Conservation (phyloP, 2,113 vertebrate genomes). For the Capreolus pygargus region DNA sequence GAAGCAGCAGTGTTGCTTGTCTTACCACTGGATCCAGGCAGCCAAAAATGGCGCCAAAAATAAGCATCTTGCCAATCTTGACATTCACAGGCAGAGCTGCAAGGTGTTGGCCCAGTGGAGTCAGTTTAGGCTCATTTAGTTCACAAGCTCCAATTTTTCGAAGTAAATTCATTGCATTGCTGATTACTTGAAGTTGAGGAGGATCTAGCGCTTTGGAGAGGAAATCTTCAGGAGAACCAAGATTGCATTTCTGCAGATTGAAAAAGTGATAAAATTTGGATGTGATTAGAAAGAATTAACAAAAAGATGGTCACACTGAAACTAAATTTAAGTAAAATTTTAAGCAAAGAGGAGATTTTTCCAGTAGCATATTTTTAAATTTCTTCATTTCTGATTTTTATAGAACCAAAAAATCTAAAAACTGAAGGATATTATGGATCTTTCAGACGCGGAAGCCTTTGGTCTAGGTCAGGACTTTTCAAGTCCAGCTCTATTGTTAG, state of each 20-base stretch:
- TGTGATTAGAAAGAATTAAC: background rate
- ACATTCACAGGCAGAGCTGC: conserved; percentile 95
- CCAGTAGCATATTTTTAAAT: background rate
- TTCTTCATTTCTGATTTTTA: background rate
- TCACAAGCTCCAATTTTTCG: conserved; percentile 95
- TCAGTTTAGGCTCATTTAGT: conserved; percentile 84
- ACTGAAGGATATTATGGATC: background rate
- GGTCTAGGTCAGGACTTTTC: background rate
- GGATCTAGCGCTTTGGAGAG: conserved; percentile 92
- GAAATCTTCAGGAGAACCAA: conserved; percentile 95
- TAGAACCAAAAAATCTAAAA: background rate
- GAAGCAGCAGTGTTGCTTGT: background rate
- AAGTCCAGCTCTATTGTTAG: background rate
- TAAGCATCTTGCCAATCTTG: conserved; percentile 99
- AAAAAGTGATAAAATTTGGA: background rate
- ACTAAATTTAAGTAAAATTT: background rate
- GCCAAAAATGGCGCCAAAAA: conserved; percentile 96
- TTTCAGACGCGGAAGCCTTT: background rate
- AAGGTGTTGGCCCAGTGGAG: conserved; percentile 95
- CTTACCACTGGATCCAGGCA: conserved; percentile 95
- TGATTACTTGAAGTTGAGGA: conserved; percentile 94
- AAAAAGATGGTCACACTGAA: background rate
- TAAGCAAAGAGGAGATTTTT: background rate
- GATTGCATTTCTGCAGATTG: conserved; percentile 90
- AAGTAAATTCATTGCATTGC: conserved; percentile 93